Evolutionary conservation across 2,888 invertebrate species (phyloP), one percentile per base, ranked within the genome.

Genomic region (Campaea margaritaria): DNA sequence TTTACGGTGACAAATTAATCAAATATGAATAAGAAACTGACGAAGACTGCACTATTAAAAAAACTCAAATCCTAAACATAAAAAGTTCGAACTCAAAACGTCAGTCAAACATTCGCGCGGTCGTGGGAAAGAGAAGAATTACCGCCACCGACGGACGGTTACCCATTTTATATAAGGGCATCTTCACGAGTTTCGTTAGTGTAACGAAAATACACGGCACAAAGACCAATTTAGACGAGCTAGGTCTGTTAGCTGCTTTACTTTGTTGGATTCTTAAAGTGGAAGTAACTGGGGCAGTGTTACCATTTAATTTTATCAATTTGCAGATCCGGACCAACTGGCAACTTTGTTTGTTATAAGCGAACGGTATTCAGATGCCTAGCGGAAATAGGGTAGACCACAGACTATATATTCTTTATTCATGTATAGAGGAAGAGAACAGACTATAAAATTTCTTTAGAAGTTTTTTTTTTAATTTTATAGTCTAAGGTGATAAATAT

Each of bases 91-190:
- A 14, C 43, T 44, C 15, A 41, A 58, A 57, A 55, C 55, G 57
- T 62, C 63, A 62, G 46, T 65, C 52, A 60, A 59, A 65, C 54
- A 50, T 43, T 46, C 47, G 36, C 45, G 43, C 11, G 45, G 52
- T 27, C 86, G 86, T 86, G 86, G 81, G 86, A 86, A 86, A 78
- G 69, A 69, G 72, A 80, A 76, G 76, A 82, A 85, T 85, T 85
- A 83, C 79, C 70, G 72, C 69, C 76, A 68, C 67, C 45, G 72
- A 62, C 65, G 74, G 72, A 61, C 65, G 74, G 74, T 80, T 81
- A 78, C 79, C 81, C 72, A 81, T 80, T 81, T 84, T 79, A 78
- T 80, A 80, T 81, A 82, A 76, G 79, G 80, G 76, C 74, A 73
- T 78, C 72, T 71, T 72, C 75, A 74, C 69, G 65, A 66, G 62